phyloP scores from a whole-genome alignment of 2,888 invertebrate genomes.

The Bhutanitis thaidina region DNA sequence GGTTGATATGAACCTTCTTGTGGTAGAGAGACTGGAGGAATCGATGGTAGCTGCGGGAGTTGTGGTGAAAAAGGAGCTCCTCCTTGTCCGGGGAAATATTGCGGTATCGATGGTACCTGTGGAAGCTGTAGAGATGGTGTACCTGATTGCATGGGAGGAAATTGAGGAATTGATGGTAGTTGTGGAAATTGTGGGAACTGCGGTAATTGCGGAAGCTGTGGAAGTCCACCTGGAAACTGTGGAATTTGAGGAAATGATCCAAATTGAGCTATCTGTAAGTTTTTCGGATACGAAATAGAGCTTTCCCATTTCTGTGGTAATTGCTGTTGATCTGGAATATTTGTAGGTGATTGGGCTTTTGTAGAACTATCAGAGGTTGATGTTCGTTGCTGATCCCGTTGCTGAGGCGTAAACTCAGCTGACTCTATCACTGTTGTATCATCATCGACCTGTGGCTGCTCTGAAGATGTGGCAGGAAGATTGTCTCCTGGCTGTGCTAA shows the following conservation, averaged over 20 bases:
- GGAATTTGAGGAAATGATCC: conserved; percentile 31
- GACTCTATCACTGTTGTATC: conserved; percentile 67
- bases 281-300: conserved; percentile 19
- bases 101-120: conserved; percentile 24
- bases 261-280: conserved; percentile 27
- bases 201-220: conserved; percentile 21
- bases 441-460: conserved; percentile 46
- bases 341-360: conserved; percentile 23
- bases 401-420: conserved; percentile 45
- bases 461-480: conserved; percentile 32
- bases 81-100: conserved; percentile 13
- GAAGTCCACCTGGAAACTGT: conserved; percentile 16
- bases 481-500: conserved; percentile 30
- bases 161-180: conserved; percentile 31
- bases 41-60: conserved; percentile 16
- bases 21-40: conserved; percentile 24
- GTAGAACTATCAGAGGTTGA: conserved; percentile 1
- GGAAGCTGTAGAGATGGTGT: conserved; percentile 31
- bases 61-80: conserved; percentile 19
- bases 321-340: conserved; percentile 24
- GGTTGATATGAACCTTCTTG: conserved; percentile 23
- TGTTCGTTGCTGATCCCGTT: conserved; percentile 27
- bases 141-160: conserved; percentile 25
- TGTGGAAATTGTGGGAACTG: conserved; percentile 28
- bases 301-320: conserved; percentile 13